Evolutionary conservation across 2,888 invertebrate species (phyloP).

Genomic region (Cotesia congregata): DNA sequence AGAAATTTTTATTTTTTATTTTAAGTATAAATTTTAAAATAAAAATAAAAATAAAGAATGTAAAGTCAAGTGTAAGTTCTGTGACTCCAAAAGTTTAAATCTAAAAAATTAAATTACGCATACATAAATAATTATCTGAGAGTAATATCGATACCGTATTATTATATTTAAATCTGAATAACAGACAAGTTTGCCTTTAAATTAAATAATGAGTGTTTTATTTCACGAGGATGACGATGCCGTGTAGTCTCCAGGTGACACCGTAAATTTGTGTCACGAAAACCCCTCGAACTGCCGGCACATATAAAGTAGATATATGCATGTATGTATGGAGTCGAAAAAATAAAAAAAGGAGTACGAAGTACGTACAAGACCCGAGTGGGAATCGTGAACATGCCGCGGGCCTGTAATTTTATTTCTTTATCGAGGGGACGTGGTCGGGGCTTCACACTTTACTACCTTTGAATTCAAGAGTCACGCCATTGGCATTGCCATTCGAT

Average conservation of each 20-base stretch:
- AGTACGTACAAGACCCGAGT: slow-evolving; percentile 21
- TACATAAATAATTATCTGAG: background rate
- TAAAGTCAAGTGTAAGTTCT: too few relatives aligned
- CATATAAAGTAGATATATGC: slow-evolving; percentile 31
- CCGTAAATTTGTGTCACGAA: slow-evolving; percentile 50
- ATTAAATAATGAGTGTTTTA: slow-evolving; percentile 35
- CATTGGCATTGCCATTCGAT: slow-evolving; percentile 35
- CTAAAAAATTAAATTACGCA: slow-evolving; percentile 5
- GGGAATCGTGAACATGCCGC: slow-evolving; percentile 38
- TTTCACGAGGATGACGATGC: slow-evolving; percentile 53
- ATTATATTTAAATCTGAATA: slow-evolving; percentile 1
- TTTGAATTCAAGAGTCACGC: slow-evolving; percentile 41
- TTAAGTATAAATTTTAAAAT: too few relatives aligned
- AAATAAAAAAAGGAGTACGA: slow-evolving; percentile 25
- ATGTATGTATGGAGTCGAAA: background rate
- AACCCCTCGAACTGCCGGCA: slow-evolving; percentile 40
- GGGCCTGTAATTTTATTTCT: slow-evolving; percentile 47
- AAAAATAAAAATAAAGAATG: too few relatives aligned
- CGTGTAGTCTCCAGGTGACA: slow-evolving; percentile 55
- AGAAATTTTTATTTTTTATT: too few relatives aligned
- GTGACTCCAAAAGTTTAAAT: background rate
- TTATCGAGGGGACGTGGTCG: slow-evolving; percentile 41
- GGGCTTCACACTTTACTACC: slow-evolving; percentile 38
- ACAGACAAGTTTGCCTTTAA: background rate
- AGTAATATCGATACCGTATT: background rate